Base-by-base conservation (phyloP, 2,113 vertebrate species). In the Emydocephalus ijimae region DNA sequence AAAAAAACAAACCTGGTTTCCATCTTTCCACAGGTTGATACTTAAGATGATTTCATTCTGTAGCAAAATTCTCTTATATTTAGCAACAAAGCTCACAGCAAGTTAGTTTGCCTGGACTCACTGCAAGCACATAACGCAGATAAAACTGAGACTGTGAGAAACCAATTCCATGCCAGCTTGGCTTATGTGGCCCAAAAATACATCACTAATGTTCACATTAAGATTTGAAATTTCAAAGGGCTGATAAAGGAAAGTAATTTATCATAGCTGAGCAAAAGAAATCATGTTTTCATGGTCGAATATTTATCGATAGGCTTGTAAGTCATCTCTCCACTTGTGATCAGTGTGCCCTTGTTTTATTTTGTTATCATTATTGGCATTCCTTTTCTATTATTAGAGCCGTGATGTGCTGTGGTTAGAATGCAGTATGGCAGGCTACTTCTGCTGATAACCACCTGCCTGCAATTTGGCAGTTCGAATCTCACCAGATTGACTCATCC, bases 261-360 rank as follows among this genome's bases (percentile, higher is more conserved):
- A 59, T 85, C 48, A 52, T 24, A n/a, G 55, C 1, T 8, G 11
- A 8, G 74, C 59, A 29, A 64, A 12, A 34, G 48, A 54, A 56
- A 64, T 89, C 87, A 56, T 21, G 26, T 87, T 90, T 69, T 50
- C 24, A 39, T 50, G 69, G 57, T 18, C 10, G 56, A 18, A 48
- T 91, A 50, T 86, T 92, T 87, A 91, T 89, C 29, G 2, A 85
- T 8, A 15, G 34, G 34, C 92, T 90, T 15, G 45, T 81, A 34
- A 54, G 61, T 29, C 1, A 20, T 18, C 5, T 94, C 94, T 69
- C 54, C 24, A 61, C 39, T 2, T 92, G 91, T 89, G 85, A 85
- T 4, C 18, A 21, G 26, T 2, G 4, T 0, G 0, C 3, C 14
- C 15, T 52, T 18, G 89, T 39, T 0, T 43, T 52, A 0, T 7